Conservation (phyloP, 2,888 invertebrate genomes). For the Epirrhoe alternata region DNA sequence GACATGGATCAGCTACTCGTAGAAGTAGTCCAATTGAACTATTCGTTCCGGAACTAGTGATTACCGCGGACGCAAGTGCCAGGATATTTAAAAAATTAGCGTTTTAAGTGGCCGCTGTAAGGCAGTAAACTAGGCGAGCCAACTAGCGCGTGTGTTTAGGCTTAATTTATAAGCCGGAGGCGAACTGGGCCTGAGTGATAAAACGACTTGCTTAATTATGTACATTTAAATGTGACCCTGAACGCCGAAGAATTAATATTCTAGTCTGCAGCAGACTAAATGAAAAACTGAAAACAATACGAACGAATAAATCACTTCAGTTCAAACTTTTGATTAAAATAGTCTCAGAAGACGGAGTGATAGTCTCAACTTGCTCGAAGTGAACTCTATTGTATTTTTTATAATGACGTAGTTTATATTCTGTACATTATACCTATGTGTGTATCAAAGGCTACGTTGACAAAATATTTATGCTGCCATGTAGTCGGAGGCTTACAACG, state of each 20-base stretch:
- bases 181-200: slow-evolving; percentile 11
- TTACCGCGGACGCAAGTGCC: no score
- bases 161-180: slow-evolving; percentile 21
- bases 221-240: slow-evolving; percentile 10
- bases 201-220: slow-evolving; percentile 18
- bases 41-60: no score
- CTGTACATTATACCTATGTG: not conserved
- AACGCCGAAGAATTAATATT: not conserved
- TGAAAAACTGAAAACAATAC: not conserved
- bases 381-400: not conserved
- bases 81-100: slow-evolving; percentile 30
- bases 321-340: slow-evolving; percentile 12
- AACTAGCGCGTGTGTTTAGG: slow-evolving; percentile 26
- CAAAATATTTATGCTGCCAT: not conserved
- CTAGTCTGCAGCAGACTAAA: slow-evolving; percentile 2
- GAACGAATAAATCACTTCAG: slow-evolving; percentile 1
- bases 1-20: no score
- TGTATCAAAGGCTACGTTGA: not conserved
- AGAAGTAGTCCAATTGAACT: no score
- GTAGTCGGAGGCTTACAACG: slow-evolving; percentile 9
- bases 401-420: not conserved
- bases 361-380: not conserved
- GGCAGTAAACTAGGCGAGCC: slow-evolving; percentile 29
- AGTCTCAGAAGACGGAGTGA: slow-evolving; percentile 1
- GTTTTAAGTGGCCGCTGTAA: slow-evolving; percentile 41